Evolutionary conservation across 2,113 vertebrate genomes (phyloP).

Genomic region (Alexandromys fortis): DNA sequence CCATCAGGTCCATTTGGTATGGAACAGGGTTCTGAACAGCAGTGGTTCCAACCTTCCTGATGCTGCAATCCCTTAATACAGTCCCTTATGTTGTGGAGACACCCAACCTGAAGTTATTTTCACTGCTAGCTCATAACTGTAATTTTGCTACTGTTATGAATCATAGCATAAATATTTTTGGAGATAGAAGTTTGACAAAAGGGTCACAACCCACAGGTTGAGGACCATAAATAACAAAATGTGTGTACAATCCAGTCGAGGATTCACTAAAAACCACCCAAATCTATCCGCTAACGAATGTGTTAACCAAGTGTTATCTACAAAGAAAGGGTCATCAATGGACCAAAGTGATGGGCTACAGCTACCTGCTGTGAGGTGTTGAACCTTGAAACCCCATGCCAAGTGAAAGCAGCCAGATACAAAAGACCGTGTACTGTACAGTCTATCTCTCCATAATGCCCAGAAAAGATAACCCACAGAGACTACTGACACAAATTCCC

Average conservation of each 20-base stretch:
- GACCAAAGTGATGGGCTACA: background rate
- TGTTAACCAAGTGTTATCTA: background rate
- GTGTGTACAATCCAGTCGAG: background rate
- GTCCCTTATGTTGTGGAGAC: background rate
- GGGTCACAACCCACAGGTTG: background rate
- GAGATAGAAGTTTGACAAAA: background rate
- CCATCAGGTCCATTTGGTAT: background rate
- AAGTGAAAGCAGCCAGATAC: background rate
- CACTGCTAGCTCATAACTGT: background rate
- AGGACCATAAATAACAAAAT: background rate
- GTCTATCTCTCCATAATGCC: too few relatives aligned
- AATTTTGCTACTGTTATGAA: background rate
- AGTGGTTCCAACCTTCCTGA: background rate
- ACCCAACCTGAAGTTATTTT: background rate
- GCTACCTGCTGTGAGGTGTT: too few relatives aligned
- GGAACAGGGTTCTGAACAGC: background rate
- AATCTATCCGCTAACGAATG: background rate
- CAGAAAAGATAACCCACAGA: background rate
- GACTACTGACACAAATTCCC: background rate
- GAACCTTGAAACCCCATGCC: background rate
- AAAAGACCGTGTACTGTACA: background rate
- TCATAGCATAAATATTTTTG: background rate
- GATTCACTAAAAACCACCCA: background rate
- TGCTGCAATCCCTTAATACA: background rate
- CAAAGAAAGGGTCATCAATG: too few relatives aligned